A percentile compares a stretch with the other conserved stretches of the same genome.
Evolutionary conservation across 2,113 vertebrate genomes (phyloP).

Genomic region (Antechinus flavipes): DNA sequence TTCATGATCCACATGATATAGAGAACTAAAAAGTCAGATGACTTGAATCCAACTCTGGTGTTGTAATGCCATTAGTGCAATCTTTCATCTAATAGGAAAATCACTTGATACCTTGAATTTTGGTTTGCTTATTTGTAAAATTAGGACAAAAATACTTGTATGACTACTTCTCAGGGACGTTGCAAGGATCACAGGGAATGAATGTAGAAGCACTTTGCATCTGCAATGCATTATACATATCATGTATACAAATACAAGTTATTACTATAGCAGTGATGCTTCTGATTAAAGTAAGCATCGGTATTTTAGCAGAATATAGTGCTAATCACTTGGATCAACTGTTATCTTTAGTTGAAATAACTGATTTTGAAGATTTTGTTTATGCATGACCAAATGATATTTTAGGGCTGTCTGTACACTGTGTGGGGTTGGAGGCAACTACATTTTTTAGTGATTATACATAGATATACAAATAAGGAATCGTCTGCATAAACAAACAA

Average conservation of each 20-base stretch:
- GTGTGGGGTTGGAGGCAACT: neutral
- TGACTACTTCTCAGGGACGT: neutral
- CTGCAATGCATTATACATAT: neutral
- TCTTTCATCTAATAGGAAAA: neutral
- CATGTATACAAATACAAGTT: neutral
- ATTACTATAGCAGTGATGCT: neutral
- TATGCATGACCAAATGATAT: neutral
- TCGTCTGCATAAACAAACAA: neutral
- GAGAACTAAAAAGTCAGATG: neutral
- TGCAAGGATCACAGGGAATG: neutral
- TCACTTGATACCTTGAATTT: neutral
- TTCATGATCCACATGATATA: neutral
- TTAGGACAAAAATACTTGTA: neutral
- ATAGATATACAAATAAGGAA: neutral
- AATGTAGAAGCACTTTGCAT: neutral
- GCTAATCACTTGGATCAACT: constrained; percentile 26
- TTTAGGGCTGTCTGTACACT: neutral
- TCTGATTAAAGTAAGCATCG: neutral
- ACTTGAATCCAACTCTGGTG: neutral
- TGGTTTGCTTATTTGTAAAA: neutral
- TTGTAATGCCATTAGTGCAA: neutral
- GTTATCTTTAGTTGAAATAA: constrained; percentile 18
- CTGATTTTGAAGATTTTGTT: neutral
- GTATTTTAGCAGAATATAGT: neutral
- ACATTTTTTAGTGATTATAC: neutral